Conservation (phyloP, 1,140 invertebrate species). For the Acromyrmex heyeri region DNA sequence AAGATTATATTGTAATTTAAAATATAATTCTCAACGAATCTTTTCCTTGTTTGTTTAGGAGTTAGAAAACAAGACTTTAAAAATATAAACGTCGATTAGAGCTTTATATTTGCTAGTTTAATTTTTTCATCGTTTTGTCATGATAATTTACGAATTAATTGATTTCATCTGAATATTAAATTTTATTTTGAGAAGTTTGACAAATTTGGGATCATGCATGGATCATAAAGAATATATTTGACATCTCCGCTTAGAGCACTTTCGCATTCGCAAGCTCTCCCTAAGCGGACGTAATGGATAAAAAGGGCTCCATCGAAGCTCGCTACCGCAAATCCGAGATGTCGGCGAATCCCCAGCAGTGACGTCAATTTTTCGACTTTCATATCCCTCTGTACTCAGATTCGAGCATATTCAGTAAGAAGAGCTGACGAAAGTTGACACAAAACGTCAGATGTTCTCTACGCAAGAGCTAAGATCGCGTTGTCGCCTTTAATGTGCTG, state of each 20-base stretch:
- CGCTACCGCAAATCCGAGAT: conserved; percentile 70
- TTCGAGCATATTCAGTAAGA: conserved; percentile 63
- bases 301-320: conserved; percentile 73
- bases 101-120: not conserved
- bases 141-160: conserved; percentile 2
- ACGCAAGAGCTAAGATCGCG: not conserved
- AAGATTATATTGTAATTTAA: not conserved
- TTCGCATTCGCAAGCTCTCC: conserved; percentile 56
- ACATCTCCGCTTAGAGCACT: conserved; percentile 73
- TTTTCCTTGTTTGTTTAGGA: not conserved
- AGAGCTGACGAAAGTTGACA: conserved; percentile 71
- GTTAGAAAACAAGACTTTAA: not conserved
- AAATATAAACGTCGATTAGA: not conserved
- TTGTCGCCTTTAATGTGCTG: conserved; percentile 25
- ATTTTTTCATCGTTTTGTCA: not conserved
- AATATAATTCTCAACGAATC: not conserved
- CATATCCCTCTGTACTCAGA: conserved; percentile 63
- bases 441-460: conserved; percentile 47
- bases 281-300: conserved; percentile 71
- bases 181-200: conserved; percentile 8
- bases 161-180: not conserved
- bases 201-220: not conserved
- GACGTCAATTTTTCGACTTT: conserved; percentile 72
- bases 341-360: conserved; percentile 53
- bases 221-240: conserved; percentile 51